These are phyloP conservation scores for Paguma larvata DNA, from an alignment of 2,797 vertebrate genomes.

Conservation along the genomic window DNA sequence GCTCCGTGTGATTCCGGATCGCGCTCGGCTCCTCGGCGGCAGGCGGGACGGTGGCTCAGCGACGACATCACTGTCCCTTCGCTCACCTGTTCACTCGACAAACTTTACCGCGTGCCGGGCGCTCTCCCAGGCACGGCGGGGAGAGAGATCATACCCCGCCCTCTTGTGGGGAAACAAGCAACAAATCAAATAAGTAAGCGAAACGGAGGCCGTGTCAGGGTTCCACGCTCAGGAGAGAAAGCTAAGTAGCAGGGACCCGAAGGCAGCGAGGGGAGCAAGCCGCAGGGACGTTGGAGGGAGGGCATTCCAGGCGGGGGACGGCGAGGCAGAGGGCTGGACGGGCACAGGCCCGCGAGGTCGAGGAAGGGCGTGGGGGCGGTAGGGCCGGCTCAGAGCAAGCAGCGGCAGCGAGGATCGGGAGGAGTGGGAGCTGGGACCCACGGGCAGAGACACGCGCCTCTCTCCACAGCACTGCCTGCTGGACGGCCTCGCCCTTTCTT, in stretches of 20 bases:
- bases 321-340: not conserved
- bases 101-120: not conserved
- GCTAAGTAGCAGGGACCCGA: not conserved
- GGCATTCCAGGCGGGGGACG: not conserved
- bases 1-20: fast-evolving
- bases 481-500: not conserved
- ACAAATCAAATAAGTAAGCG: not conserved
- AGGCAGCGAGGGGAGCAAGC: not conserved
- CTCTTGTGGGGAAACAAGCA: not conserved
- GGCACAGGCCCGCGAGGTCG: not conserved
- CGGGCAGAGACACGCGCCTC: not conserved
- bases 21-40: not conserved
- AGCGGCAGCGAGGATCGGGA: fast-evolving
- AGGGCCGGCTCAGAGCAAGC: not conserved
- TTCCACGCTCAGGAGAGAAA: not conserved
- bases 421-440: not conserved
- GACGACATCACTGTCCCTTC: fast-evolving
- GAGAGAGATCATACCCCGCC: not conserved
- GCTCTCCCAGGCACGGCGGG: not conserved
- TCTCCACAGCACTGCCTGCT: not conserved
- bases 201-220: not conserved
- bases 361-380: not conserved
- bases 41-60: fast-evolving
- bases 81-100: not conserved
- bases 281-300: not conserved